phyloP scores from a whole-genome alignment of 1,140 invertebrate species.

The Drosophila funebris region DNA sequence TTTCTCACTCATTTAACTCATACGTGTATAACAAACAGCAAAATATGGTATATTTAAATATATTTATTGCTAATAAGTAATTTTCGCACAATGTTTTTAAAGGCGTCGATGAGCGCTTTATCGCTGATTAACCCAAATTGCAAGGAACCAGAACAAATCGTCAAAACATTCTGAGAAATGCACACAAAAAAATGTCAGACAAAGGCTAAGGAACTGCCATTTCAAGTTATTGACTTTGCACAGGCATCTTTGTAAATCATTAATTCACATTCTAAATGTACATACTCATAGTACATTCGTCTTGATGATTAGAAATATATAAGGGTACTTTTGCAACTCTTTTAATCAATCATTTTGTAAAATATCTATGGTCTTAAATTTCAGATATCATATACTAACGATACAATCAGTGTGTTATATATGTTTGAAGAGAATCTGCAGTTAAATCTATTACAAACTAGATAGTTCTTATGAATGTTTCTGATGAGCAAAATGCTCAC shows the following conservation, averaged over 20 bases:
- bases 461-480: no score
- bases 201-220: constrained; percentile 63
- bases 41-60: not conserved
- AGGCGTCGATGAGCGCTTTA: constrained; percentile 69
- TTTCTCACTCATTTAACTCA: not conserved
- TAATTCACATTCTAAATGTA: not conserved
- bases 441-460: no score
- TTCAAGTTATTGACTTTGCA: constrained; percentile 60
- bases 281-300: no score
- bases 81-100: constrained; percentile 49
- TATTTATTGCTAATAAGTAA: constrained; percentile 40
- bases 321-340: no score
- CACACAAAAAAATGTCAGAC: constrained; percentile 7
- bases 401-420: no score
- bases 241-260: not conserved
- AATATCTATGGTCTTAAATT: no score
- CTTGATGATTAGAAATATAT: no score
- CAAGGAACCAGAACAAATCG: constrained; percentile 57
- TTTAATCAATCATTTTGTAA: no score
- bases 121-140: constrained; percentile 75
- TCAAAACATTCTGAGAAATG: constrained; percentile 16
- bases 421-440: no score
- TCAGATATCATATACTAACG: no score
- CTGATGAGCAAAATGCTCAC: no score
- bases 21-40: not conserved